These are phyloP conservation scores for Babylonia areolata DNA, from an alignment of 1,140 invertebrate genomes.

Conservation along the genomic window DNA sequence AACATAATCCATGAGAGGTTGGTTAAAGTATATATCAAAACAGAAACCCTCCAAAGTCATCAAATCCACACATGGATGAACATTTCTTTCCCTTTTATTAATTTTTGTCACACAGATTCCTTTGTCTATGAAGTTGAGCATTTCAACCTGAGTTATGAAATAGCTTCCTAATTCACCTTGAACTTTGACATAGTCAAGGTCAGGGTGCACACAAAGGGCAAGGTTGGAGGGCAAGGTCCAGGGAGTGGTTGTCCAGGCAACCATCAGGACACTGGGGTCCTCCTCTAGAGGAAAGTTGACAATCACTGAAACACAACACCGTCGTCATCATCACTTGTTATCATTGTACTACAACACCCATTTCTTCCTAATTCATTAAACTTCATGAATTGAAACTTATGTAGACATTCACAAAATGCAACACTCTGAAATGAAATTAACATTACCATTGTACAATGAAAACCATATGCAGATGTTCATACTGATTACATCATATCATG, in stretches of 20 bases:
- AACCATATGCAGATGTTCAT: too few species aligned
- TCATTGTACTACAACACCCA: neutral
- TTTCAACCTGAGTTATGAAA: neutral
- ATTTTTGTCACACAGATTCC: neutral
- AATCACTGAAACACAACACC: constrained; percentile 80
- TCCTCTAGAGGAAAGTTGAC: constrained; percentile 89
- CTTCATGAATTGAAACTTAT: neutral
- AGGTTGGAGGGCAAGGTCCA: constrained; percentile 99
- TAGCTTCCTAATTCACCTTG: constrained; percentile 61
- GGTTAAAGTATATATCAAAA: too few species aligned
- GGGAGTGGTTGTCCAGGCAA: constrained; percentile 99
- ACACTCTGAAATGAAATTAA: neutral
- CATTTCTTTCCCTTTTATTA: too few species aligned
- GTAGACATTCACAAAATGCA: too few species aligned
- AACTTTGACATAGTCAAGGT: constrained; percentile 87
- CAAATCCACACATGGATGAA: too few species aligned
- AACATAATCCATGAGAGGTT: too few species aligned
- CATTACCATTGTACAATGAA: too few species aligned
- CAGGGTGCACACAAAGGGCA: constrained; percentile 94
- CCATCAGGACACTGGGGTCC: constrained; percentile 81
- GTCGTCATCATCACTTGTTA: neutral
- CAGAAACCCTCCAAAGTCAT: too few species aligned
- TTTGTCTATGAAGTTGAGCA: neutral
- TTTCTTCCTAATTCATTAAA: neutral
- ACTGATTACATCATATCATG: too few species aligned